Evolutionary conservation across 2,113 vertebrate species (phyloP), one percentile per base, ranked within the genome.

Genomic region (Columbina picui): DNA sequence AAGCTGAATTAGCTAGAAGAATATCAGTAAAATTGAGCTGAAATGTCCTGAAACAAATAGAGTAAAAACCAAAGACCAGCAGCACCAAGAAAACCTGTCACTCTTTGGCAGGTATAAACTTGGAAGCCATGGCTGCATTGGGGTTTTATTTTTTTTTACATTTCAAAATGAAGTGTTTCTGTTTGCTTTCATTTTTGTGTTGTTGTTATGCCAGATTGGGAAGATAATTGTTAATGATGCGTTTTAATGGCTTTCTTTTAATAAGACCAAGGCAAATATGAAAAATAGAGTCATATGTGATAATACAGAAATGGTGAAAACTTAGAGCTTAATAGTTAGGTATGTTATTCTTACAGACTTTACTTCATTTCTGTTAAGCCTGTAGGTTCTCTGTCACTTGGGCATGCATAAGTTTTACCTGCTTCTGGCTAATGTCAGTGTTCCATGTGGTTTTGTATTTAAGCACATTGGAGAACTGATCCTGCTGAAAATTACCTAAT

Each of bases 21-120:
- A 68, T 23, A 56, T 0, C 6, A 43, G 9, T 74, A 23, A 52
- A 29, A 34, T 83, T 59, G 21, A 71, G 32, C 17, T 43, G 17
- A 52, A 10, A 74, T 30, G 7, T 69, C 23, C n/a, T 52, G 30
- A 38, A 87, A 27, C 22, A 55, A 71, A 81, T 56, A 3, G 4
- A 25, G 10, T 56, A 14, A 65, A 34, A 69, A 43, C 0, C 15
- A 9, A 39, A 57, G 19, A 49, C 17, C 7, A 45, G 0, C 10
- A 25, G 0, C 27, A 67, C 0, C 9, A 36, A 56, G 41, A 45
- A 17, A 8, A 5, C 4, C 8, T 10, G 36, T 56, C 29, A 9
- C 43, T 47, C 26, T 8, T 15, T 83, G 55, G 8, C n/a, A 88
- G 26, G 9, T 79, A 22, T 7, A 52, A 71, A 43, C 15, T 57